Evolutionary conservation across 1,140 invertebrate genomes (phyloP).

Genomic region (Dendroctonus valens): DNA sequence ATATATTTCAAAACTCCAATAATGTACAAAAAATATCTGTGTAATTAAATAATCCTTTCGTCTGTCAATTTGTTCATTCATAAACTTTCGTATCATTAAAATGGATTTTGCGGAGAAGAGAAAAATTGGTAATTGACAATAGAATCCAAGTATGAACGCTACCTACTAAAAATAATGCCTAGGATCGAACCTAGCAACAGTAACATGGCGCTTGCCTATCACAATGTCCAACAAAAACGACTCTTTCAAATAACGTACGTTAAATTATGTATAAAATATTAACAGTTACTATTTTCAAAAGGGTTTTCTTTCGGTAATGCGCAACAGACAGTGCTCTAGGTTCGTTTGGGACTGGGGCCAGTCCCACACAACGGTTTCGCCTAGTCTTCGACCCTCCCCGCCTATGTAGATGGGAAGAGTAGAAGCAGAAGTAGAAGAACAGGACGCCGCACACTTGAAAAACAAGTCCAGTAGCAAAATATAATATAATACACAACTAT

Average conservation of each 20-base stretch:
- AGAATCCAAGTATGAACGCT: conserved; percentile 51
- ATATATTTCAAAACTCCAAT: conserved; percentile 57
- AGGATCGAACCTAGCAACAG: conserved; percentile 51
- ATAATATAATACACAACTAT: conserved; percentile 48
- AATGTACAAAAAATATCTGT: conserved; percentile 58
- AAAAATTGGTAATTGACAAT: conserved; percentile 49
- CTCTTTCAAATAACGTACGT: conserved; percentile 51
- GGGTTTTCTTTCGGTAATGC: conserved; percentile 46
- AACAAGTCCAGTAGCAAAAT: conserved; percentile 50
- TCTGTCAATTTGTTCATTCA: conserved; percentile 50
- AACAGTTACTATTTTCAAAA: conserved; percentile 51
- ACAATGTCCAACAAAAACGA: conserved; percentile 53
- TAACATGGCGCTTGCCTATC: conserved; percentile 52
- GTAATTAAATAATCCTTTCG: conserved; percentile 56
- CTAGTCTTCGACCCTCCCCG: too few relatives aligned
- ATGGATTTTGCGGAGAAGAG: conserved; percentile 38
- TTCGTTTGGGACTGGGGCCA: too few relatives aligned
- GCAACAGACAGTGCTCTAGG: neutral
- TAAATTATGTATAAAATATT: conserved; percentile 55
- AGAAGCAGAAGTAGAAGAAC: too few relatives aligned
- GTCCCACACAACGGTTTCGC: too few relatives aligned
- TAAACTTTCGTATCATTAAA: conserved; percentile 46
- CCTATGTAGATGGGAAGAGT: too few relatives aligned
- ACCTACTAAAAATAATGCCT: conserved; percentile 49
- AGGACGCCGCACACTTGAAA: too few relatives aligned